Conservation (phyloP, 2,888 invertebrate genomes). For the Seira ritae region DNA sequence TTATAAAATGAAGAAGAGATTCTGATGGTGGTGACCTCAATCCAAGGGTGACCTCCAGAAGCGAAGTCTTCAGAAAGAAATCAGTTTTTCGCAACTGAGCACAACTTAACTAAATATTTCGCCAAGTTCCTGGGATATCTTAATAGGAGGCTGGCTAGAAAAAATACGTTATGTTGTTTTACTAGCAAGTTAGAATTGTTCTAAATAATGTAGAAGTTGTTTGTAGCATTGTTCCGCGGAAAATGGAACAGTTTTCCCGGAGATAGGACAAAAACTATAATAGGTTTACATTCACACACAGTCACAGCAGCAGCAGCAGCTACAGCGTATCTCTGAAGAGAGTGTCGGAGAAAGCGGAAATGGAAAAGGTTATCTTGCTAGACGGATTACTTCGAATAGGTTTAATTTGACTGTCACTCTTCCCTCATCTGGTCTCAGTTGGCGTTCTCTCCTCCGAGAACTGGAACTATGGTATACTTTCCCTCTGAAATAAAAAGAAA, state of each 20-base stretch:
- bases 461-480: too few relatives aligned
- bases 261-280: neutral
- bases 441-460: slow-evolving; percentile 24
- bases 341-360: slow-evolving; percentile 46
- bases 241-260: neutral
- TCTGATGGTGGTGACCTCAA: too few relatives aligned
- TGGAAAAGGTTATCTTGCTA: slow-evolving; percentile 60
- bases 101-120: too few relatives aligned
- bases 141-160: too few relatives aligned
- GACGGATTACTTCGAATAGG: slow-evolving; percentile 65
- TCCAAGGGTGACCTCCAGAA: too few relatives aligned
- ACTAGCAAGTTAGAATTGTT: neutral
- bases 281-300: neutral
- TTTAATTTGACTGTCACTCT: slow-evolving; percentile 66
- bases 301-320: too few relatives aligned
- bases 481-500: too few relatives aligned
- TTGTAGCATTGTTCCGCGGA: neutral
- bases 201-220: slow-evolving; percentile 6
- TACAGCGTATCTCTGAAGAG: neutral
- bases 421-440: slow-evolving; percentile 64
- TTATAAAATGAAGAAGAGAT: too few relatives aligned
- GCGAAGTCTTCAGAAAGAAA: too few relatives aligned
- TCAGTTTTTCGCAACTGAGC: too few relatives aligned
- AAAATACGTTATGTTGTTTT: neutral
- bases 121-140: too few relatives aligned